These are phyloP conservation scores for Entomobrya proxima DNA, from an alignment of 2,888 invertebrate genomes.

Conservation along the genomic window DNA sequence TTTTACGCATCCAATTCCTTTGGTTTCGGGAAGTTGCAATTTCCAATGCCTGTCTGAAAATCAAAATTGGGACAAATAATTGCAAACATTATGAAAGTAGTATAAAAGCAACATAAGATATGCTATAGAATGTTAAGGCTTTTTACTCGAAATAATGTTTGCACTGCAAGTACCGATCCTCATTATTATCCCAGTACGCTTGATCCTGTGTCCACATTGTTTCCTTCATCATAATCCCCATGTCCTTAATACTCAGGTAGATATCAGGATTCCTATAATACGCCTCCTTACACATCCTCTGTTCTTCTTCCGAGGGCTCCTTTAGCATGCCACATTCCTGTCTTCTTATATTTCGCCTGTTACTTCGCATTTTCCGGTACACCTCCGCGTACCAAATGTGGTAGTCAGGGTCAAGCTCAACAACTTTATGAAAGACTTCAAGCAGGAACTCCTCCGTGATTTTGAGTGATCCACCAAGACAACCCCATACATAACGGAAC, in stretches of 20 bases:
- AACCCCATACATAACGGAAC: neutral
- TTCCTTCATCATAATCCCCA: neutral
- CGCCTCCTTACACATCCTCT: neutral
- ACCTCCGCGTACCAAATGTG: constrained; percentile 2
- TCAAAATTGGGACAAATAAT: no score
- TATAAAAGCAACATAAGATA: no score
- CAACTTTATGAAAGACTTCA: neutral
- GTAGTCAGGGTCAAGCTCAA: neutral
- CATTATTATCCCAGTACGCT: neutral
- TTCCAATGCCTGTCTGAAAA: no score
- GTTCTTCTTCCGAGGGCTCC: neutral
- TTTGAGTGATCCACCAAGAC: neutral
- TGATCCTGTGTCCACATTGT: neutral
- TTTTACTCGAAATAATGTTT: neutral
- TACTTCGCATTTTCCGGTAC: neutral
- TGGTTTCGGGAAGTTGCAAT: neutral
- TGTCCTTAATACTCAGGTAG: neutral
- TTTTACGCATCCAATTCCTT: neutral
- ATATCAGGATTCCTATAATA: neutral
- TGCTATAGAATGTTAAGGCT: no score
- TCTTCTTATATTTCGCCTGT: neutral
- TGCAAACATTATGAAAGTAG: no score
- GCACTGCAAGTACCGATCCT: neutral
- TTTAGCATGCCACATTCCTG: neutral
- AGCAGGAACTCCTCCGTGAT: neutral